Evolutionary conservation across 23 tunicate species (phyloP).

Genomic region (Clavelina lepadiformis): DNA sequence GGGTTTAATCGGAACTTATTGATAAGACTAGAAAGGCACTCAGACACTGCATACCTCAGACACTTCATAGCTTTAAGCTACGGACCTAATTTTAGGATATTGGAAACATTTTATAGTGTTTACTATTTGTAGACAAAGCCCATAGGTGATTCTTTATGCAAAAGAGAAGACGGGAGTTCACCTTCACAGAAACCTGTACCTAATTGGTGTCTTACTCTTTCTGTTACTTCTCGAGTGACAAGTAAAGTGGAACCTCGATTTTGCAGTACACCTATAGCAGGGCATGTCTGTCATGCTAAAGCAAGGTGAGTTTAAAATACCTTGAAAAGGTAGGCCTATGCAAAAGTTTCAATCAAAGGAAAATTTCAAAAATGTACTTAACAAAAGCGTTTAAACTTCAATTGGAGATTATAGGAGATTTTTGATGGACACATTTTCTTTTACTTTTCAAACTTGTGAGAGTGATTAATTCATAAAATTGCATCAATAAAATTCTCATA

Average conservation of each 20-base stretch:
- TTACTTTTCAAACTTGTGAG: too few species aligned
- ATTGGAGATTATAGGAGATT: too few species aligned
- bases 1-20: too few species aligned
- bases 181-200: conserved; percentile 46
- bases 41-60: too few species aligned
- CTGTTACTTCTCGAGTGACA: background rate
- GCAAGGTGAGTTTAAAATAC: conserved; percentile 44
- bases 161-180: conserved; percentile 37
- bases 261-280: conserved; percentile 30
- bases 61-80: too few species aligned
- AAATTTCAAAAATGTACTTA: too few species aligned
- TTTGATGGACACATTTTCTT: too few species aligned
- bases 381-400: too few species aligned
- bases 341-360: too few species aligned
- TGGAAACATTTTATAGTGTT: background rate
- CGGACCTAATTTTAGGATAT: background rate
- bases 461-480: background rate
- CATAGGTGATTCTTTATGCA: conserved; percentile 55
- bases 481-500: background rate
- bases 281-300: conserved; percentile 47
- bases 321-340: too few species aligned
- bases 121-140: conserved; percentile 13
- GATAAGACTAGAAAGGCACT: too few species aligned
- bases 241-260: conserved; percentile 26
- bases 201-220: conserved; percentile 41